Evolutionary conservation across 2,113 vertebrate species (phyloP).

Genomic region (Solenodon paradoxus): DNA sequence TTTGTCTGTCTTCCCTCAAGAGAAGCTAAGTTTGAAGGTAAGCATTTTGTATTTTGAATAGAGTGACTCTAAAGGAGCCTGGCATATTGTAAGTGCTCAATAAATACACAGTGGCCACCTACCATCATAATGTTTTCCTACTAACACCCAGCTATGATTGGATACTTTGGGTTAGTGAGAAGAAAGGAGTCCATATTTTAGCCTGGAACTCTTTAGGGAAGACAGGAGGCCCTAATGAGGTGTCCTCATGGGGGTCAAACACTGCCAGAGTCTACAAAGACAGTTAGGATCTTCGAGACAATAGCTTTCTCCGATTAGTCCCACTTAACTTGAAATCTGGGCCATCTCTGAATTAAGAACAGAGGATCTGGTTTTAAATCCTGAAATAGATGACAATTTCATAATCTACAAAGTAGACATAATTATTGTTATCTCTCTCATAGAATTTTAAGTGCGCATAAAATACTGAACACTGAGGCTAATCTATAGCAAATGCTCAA

Average conservation of each 20-base stretch:
- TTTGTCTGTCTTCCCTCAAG: neutral
- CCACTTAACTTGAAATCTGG: slow-evolving; percentile 1
- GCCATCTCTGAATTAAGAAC: neutral
- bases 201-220: neutral
- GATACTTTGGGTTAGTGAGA: neutral
- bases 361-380: neutral
- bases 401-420: neutral
- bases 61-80: neutral
- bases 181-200: neutral
- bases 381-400: neutral
- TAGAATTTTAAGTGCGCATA: neutral
- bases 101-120: neutral
- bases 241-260: neutral
- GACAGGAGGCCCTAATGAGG: neutral
- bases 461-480: neutral
- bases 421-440: neutral
- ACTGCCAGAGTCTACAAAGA: neutral
- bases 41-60: neutral
- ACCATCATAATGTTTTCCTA: neutral
- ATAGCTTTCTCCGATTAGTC: neutral
- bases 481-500: neutral
- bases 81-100: neutral
- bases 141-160: neutral
- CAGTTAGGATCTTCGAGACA: neutral
- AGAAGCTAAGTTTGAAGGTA: neutral